phyloP scores from a whole-genome alignment of 1,140 invertebrate species.

The Parapsyche elsis region DNA sequence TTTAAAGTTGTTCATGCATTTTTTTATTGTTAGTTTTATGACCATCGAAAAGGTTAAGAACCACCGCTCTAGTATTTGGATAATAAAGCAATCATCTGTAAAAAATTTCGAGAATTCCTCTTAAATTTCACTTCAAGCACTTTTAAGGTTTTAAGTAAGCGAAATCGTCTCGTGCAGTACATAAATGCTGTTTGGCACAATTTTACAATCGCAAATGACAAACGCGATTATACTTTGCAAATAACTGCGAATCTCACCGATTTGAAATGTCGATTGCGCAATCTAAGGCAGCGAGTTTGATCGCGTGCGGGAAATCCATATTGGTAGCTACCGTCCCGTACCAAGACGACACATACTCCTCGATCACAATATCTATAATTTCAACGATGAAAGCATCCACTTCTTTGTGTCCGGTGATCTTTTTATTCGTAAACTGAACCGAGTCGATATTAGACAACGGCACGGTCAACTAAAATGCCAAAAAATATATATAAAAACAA shows the following conservation, averaged over 20 bases:
- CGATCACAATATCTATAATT: conserved; percentile 79
- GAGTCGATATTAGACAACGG: neutral
- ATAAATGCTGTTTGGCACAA: too few relatives aligned
- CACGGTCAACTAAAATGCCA: neutral
- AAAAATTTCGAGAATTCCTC: too few relatives aligned
- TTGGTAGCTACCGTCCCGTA: conserved; percentile 72
- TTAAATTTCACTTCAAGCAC: too few relatives aligned
- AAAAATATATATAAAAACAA: neutral
- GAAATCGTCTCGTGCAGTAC: too few relatives aligned
- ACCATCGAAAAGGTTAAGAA: too few relatives aligned
- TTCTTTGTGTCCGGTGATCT: conserved; percentile 63
- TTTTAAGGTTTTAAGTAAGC: too few relatives aligned
- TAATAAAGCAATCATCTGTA: too few relatives aligned
- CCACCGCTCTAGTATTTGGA: too few relatives aligned
- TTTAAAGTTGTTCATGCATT: too few relatives aligned
- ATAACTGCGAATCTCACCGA: neutral
- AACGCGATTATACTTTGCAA: too few relatives aligned
- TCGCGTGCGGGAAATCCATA: conserved; percentile 69
- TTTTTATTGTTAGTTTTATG: too few relatives aligned
- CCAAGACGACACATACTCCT: conserved; percentile 86
- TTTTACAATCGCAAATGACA: too few relatives aligned
- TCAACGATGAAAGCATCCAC: conserved; percentile 65
- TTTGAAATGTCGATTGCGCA: conserved; percentile 60
- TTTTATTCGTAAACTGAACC: conserved; percentile 38
- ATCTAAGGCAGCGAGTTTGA: conserved; percentile 58